Percentiles rank a stretch among this genome's conserved stretches.
Evolutionary conservation across 2,888 invertebrate genomes (phyloP).

Genomic region (Melanostoma mellinum): DNA sequence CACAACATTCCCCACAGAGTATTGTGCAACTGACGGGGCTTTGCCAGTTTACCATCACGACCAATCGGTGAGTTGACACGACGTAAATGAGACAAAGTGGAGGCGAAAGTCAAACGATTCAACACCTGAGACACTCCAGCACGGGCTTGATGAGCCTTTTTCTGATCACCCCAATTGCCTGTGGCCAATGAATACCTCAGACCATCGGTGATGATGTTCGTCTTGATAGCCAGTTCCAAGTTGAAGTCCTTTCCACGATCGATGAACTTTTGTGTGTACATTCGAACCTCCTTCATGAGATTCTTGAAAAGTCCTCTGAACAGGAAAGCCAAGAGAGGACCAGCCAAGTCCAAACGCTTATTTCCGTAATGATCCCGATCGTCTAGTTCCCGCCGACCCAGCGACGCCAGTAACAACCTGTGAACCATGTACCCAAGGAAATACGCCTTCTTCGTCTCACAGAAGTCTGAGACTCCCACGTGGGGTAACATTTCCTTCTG

Average conservation of each 20-base stretch:
- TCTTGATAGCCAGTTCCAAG: slow-evolving; percentile 93
- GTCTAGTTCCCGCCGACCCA: slow-evolving; percentile 98
- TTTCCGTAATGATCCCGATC: slow-evolving; percentile 99
- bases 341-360: slow-evolving; percentile 98
- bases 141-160: slow-evolving; percentile 97
- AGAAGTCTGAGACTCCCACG: slow-evolving; percentile 99
- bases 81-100: slow-evolving; percentile 98
- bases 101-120: slow-evolving; percentile 98
- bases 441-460: slow-evolving; percentile 99
- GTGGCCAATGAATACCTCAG: slow-evolving; percentile 98
- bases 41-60: slow-evolving; percentile 98
- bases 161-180: slow-evolving; percentile 99
- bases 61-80: slow-evolving; percentile 99
- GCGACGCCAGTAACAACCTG: slow-evolving; percentile 94
- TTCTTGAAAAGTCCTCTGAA: slow-evolving; percentile 98
- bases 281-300: slow-evolving; percentile 97
- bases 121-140: slow-evolving; percentile 90
- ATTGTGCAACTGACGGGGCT: slow-evolving; percentile 99
- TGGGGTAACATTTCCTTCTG: slow-evolving; percentile 99
- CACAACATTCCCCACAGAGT: slow-evolving; percentile 99
- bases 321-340: slow-evolving; percentile 97
- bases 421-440: slow-evolving; percentile 99
- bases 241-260: slow-evolving; percentile 99
- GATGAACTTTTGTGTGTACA: slow-evolving; percentile 99
- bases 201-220: slow-evolving; percentile 98